Conservation (phyloP, 2,113 vertebrate species). For the Ovibos moschatus region DNA sequence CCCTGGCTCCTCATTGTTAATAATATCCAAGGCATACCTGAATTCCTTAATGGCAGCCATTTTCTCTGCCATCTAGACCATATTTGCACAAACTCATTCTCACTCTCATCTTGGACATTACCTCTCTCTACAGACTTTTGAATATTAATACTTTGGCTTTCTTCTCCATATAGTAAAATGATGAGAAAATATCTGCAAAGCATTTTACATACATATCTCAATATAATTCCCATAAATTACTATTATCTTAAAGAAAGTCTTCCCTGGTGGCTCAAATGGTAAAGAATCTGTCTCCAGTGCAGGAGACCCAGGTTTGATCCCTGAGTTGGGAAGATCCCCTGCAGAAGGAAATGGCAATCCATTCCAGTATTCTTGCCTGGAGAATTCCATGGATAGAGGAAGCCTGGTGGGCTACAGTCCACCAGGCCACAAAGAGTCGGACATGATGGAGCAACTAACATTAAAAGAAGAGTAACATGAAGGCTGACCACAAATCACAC, state of each 20-base stretch:
- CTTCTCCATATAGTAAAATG: conserved; percentile 17
- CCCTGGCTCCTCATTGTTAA: neutral
- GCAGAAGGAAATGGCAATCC: neutral
- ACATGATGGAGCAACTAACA: neutral
- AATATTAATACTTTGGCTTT: neutral
- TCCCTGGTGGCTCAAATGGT: neutral
- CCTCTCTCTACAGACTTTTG: neutral
- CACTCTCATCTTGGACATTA: neutral
- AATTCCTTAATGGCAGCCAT: neutral
- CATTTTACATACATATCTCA: neutral
- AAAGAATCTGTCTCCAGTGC: neutral
- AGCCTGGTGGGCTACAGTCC: neutral
- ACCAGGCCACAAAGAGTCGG: neutral
- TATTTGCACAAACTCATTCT: neutral
- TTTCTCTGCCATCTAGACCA: neutral
- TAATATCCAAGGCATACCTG: neutral
- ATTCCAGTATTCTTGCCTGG: neutral
- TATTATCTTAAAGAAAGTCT: neutral
- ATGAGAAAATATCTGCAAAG: neutral
- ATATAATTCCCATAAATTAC: neutral
- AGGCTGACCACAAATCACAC: neutral
- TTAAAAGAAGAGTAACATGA: neutral
- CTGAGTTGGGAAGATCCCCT: neutral
- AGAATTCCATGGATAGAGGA: neutral
- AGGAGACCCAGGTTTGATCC: neutral